Conservation (phyloP, 2,888 invertebrate genomes). For the Acanthosoma haemorrhoidale region DNA sequence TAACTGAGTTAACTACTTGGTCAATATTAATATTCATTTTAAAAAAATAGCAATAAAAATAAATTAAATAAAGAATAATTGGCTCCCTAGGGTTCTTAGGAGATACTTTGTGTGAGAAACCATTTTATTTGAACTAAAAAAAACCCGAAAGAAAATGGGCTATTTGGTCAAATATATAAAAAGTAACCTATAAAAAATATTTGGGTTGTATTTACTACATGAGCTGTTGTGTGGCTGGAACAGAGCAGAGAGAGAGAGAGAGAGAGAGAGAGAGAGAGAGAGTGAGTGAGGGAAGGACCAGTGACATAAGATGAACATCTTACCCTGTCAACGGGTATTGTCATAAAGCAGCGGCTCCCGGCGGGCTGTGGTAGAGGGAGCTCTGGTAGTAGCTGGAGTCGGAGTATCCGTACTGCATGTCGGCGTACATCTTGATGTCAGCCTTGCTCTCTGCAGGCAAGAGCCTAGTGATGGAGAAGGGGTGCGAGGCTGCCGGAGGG, state of each 20-base stretch:
- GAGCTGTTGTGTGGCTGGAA: neutral
- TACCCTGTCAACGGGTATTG: constrained; percentile 80
- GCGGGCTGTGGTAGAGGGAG: constrained; percentile 48
- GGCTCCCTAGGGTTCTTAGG: too few relatives aligned
- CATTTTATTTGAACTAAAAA: too few relatives aligned
- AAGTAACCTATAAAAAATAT: neutral
- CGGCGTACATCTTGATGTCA: constrained; percentile 84
- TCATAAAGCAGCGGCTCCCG: constrained; percentile 81
- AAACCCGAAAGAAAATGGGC: too few relatives aligned
- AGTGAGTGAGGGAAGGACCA: neutral
- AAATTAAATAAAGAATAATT: too few relatives aligned
- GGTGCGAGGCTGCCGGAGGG: constrained; percentile 76
- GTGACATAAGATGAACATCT: constrained; percentile 46
- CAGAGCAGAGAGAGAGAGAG: neutral
- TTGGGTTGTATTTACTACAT: neutral
- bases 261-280: neutral
- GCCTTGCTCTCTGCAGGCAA: constrained; percentile 82
- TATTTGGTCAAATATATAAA: neutral
- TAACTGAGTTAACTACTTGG: too few relatives aligned
- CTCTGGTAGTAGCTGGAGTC: constrained; percentile 69
- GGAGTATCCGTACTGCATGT: constrained; percentile 72
- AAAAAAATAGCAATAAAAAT: too few relatives aligned
- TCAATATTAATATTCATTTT: too few relatives aligned
- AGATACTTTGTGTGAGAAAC: too few relatives aligned
- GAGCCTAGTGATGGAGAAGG: constrained; percentile 90